These are phyloP conservation scores for Molossus molossus DNA, from an alignment of 2,797 vertebrate species.

Conservation along the genomic window DNA sequence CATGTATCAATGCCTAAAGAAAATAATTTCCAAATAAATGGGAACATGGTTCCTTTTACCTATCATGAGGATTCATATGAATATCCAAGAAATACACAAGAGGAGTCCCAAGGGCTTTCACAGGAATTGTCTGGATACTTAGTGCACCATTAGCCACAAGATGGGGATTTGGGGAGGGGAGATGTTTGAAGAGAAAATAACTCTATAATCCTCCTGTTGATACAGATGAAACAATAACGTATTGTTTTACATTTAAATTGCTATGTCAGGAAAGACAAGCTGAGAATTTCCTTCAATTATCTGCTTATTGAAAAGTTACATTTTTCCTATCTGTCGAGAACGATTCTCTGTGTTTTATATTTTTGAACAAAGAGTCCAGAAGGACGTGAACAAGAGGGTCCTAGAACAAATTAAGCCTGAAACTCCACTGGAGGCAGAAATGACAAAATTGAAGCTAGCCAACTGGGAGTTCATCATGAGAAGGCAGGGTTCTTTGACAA, in stretches of 20 bases:
- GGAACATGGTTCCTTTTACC: neutral
- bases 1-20: constrained; percentile 37
- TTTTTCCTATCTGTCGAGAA: neutral
- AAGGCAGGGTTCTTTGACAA: neutral
- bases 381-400: neutral
- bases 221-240: neutral
- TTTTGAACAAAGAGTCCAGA: neutral
- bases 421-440: neutral
- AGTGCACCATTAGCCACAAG: neutral
- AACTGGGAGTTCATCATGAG: neutral
- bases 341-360: neutral
- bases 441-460: neutral
- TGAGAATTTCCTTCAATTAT: neutral
- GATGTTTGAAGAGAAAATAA: neutral
- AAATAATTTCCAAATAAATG: constrained; percentile 23
- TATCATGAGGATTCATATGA: neutral
- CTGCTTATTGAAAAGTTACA: neutral
- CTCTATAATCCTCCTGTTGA: neutral
- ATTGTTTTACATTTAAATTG: neutral
- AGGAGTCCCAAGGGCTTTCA: neutral
- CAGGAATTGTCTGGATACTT: neutral
- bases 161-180: neutral
- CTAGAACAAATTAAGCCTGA: neutral
- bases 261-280: neutral
- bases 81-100: neutral